Conservation (phyloP, 2,888 invertebrate species). For the Pristionchus exspectatus region DNA sequence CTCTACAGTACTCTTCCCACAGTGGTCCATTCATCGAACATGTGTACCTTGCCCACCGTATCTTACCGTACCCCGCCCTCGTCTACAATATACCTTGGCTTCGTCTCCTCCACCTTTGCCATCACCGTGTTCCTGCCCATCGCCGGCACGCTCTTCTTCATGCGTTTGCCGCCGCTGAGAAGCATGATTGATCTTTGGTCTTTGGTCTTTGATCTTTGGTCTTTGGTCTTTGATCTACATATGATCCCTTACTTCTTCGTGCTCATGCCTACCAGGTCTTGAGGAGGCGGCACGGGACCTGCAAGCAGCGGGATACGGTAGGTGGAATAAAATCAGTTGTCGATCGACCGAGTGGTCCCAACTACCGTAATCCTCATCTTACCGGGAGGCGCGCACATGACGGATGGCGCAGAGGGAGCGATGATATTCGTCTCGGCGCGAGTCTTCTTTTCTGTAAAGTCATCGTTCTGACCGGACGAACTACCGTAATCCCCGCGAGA, state of each 20-base stretch:
- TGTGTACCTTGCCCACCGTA: too few species aligned
- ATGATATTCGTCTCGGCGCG: not conserved
- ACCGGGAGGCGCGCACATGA: not conserved
- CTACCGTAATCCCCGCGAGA: not conserved
- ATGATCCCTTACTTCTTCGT: not conserved
- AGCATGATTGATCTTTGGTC: not conserved
- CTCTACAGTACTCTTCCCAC: too few species aligned
- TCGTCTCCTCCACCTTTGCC: not conserved
- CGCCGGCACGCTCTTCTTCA: slow-evolving; percentile 4
- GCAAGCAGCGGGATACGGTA: too few species aligned
- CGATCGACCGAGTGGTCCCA: not conserved
- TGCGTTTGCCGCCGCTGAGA: not conserved
- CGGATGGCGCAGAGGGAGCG: not conserved
- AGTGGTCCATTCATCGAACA: too few species aligned
- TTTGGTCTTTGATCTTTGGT: not conserved
- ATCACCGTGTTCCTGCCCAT: not conserved
- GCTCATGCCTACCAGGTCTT: not conserved
- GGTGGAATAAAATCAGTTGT: not conserved
- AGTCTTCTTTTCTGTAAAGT: not conserved
- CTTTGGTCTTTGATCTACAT: not conserved
- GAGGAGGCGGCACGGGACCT: not conserved
- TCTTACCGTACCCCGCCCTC: too few species aligned
- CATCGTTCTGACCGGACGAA: not conserved
- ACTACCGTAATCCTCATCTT: not conserved
- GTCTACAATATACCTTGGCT: not conserved